Conservation (phyloP, 1,140 invertebrate genomes). For the Aphis craccivora region DNA sequence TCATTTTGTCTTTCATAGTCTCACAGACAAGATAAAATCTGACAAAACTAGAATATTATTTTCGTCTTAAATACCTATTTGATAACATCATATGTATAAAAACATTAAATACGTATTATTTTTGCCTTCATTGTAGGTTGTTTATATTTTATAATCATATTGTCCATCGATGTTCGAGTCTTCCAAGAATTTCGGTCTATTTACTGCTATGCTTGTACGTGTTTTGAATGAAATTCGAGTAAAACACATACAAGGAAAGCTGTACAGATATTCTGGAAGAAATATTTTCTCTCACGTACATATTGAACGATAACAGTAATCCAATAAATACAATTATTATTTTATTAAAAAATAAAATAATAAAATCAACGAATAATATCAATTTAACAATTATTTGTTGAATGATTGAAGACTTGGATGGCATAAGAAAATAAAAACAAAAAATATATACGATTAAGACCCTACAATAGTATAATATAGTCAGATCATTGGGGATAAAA, state of each 20-base stretch:
- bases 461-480: not conserved
- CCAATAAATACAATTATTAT: slow-evolving; percentile 1
- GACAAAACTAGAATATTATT: not conserved
- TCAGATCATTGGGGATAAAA: too few relatives aligned
- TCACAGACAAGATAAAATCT: not conserved
- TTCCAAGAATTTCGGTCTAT: not conserved
- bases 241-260: not conserved
- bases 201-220: not conserved
- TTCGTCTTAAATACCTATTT: not conserved
- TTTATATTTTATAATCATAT: slow-evolving; percentile 1
- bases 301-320: not conserved
- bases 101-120: not conserved
- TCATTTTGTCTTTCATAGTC: not conserved
- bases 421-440: not conserved
- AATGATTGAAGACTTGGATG: not conserved
- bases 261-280: not conserved
- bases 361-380: not conserved
- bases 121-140: not conserved
- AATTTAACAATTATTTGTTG: not conserved
- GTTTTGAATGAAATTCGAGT: not conserved
- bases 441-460: not conserved
- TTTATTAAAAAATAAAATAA: not conserved
- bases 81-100: not conserved
- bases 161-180: not conserved
- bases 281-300: not conserved